Percentiles rank a stretch among this genome's conserved stretches.
These are phyloP conservation scores for Fringilla coelebs DNA, from an alignment of 2,797 vertebrate genomes.

Conservation along the genomic window DNA sequence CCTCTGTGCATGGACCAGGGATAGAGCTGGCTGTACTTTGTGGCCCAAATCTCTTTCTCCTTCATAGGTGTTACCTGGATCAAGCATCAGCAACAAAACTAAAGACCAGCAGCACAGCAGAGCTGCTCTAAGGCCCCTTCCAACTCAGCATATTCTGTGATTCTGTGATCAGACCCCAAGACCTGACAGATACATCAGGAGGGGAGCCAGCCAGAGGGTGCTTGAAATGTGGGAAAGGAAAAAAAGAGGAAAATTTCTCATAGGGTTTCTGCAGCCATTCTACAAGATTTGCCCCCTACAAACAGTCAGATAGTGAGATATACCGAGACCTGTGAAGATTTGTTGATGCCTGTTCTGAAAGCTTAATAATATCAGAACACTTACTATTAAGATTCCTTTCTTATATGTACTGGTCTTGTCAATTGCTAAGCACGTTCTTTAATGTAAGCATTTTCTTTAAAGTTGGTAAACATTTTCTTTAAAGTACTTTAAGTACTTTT, in stretches of 20 bases:
- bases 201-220: neutral
- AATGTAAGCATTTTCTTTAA: neutral
- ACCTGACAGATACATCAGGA: neutral
- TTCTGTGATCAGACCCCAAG: neutral
- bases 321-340: neutral
- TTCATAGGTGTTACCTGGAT: neutral
- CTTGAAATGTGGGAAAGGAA: accelerated
- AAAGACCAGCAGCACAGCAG: neutral
- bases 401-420: neutral
- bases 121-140: neutral
- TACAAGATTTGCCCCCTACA: neutral
- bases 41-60: neutral
- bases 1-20: neutral
- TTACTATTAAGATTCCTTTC: neutral
- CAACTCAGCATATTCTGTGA: neutral
- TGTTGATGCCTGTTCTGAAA: neutral
- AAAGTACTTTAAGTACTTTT: neutral
- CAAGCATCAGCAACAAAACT: neutral
- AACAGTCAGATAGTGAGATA: neutral
- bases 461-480: neutral
- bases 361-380: neutral
- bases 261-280: neutral
- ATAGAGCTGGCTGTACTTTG: neutral
- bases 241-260: neutral
- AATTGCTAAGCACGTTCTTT: neutral